Percentiles rank a stretch among this genome's conserved stretches.
Evolutionary conservation across 2,888 invertebrate genomes (phyloP).

Genomic region (Gastracanthus pulcherrimus): DNA sequence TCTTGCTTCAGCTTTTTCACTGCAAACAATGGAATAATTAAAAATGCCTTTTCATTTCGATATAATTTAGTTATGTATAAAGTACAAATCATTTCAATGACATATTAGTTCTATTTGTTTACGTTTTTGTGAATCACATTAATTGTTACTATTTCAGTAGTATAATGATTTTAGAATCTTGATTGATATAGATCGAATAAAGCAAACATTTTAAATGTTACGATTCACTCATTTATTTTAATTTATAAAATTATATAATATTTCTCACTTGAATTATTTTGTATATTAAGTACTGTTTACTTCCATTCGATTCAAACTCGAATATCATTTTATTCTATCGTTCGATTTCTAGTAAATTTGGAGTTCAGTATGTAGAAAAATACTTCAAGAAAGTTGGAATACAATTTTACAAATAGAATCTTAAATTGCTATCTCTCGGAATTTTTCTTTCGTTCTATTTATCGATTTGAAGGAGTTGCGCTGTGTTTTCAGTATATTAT

Average conservation of each 20-base stretch:
- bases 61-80: no score
- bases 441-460: neutral
- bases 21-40: neutral
- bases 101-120: no score
- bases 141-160: no score
- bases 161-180: no score
- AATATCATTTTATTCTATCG: neutral
- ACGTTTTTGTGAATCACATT: no score
- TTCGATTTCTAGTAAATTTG: neutral
- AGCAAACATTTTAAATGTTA: no score
- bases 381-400: neutral
- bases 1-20: neutral
- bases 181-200: no score
- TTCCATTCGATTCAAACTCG: neutral
- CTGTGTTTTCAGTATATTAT: neutral
- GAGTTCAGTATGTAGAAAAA: neutral
- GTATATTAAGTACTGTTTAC: no score
- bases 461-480: neutral
- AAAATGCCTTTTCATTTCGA: no score
- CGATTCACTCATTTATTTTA: neutral
- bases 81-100: no score
- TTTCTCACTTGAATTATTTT: no score
- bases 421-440: neutral
- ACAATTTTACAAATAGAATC: constrained; percentile 20
- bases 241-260: no score